Evolutionary conservation across 2,113 vertebrate species (phyloP).

Genomic region (Numenius arquata): DNA sequence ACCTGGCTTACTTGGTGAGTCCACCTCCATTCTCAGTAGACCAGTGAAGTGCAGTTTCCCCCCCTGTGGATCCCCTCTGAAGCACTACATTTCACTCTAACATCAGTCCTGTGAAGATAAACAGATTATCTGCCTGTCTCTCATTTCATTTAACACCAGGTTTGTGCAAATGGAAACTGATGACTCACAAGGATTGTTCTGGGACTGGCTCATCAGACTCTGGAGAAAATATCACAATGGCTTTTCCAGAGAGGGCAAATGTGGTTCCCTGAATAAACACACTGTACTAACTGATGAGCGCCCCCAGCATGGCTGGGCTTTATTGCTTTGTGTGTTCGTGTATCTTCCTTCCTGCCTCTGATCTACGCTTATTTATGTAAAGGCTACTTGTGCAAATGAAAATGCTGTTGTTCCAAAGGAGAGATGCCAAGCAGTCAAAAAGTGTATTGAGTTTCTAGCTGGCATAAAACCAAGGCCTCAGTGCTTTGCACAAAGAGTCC

Average conservation of each 20-base stretch:
- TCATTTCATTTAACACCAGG: not conserved
- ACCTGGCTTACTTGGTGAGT: not conserved
- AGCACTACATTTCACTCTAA: not conserved
- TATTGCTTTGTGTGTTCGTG: not conserved
- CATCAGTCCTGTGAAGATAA: not conserved
- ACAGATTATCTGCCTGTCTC: not conserved
- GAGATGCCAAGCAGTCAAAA: not conserved
- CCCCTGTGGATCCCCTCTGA: not conserved
- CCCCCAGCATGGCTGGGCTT: not conserved
- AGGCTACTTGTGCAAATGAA: not conserved
- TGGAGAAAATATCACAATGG: not conserved
- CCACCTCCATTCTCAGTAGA: not conserved
- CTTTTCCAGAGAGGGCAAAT: not conserved
- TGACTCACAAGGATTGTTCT: conserved; percentile 14
- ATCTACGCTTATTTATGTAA: not conserved
- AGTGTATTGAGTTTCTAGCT: not conserved
- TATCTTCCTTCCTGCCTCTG: not conserved
- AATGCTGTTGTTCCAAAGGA: not conserved
- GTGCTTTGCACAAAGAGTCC: not conserved
- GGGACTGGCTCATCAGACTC: not conserved
- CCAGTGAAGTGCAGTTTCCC: not conserved
- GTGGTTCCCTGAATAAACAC: not conserved
- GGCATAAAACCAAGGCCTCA: not conserved
- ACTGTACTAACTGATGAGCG: not conserved
- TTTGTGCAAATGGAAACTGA: not conserved